Evolutionary conservation across 2,888 invertebrate genomes (phyloP).

Genomic region (Ophioninae sp.): DNA sequence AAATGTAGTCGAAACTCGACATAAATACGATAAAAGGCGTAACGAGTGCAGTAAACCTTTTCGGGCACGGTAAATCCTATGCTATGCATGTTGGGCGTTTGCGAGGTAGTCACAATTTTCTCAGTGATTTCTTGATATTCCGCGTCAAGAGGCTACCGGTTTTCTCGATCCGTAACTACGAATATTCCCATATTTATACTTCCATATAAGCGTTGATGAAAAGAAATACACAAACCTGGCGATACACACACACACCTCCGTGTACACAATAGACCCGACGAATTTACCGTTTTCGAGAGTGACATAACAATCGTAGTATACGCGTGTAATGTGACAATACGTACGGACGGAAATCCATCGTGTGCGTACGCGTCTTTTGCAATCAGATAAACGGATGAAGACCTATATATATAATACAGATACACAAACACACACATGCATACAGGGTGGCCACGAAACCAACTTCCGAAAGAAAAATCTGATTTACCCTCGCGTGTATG

Average conservation of each 20-base stretch:
- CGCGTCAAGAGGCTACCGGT: neutral
- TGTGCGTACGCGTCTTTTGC: conserved; percentile 50
- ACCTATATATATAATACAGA: conserved; percentile 27
- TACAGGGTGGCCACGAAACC: neutral
- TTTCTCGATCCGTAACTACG: neutral
- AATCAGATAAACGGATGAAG: conserved; percentile 66
- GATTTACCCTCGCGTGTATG: neutral
- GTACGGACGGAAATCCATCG: neutral
- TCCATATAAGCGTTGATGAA: neutral
- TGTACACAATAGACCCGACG: conserved; percentile 9
- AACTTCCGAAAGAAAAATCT: neutral
- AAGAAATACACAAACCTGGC: conserved; percentile 10
- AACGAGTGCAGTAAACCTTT: neutral
- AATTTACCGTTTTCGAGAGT: conserved; percentile 53
- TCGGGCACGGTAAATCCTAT: neutral
- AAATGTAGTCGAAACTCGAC: neutral
- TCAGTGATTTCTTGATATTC: neutral
- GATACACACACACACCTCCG: neutral
- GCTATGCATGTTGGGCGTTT: neutral
- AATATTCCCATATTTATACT: neutral
- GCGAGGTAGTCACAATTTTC: no score
- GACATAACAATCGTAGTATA: conserved; percentile 49
- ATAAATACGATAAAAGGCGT: neutral
- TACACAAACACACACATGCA: conserved; percentile 10
- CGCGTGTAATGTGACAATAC: conserved; percentile 10